phyloP scores from a whole-genome alignment of 2,888 invertebrate species.

The Melanotus villosus region DNA sequence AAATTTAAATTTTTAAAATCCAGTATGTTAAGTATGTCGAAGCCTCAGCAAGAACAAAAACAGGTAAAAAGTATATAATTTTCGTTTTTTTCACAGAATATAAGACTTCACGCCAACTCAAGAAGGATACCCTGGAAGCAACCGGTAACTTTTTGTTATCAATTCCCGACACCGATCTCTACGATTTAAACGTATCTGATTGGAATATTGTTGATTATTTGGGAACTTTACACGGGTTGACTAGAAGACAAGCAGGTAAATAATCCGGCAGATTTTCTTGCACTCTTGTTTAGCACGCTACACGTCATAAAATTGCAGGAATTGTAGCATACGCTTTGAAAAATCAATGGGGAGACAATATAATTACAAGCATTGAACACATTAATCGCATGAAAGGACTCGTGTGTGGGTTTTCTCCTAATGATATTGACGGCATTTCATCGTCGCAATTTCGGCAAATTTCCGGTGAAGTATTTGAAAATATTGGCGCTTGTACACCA shows the following conservation, averaged over 20 bases:
- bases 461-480: not conserved
- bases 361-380: not conserved
- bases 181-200: slow-evolving; percentile 22
- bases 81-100: no score
- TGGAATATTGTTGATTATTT: slow-evolving; percentile 21
- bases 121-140: not conserved
- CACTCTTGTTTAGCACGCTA: no score
- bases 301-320: slow-evolving; percentile 3
- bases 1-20: no score
- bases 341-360: not conserved
- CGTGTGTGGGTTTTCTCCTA: slow-evolving; percentile 17
- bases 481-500: slow-evolving; percentile 1
- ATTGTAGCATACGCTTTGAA: slow-evolving; percentile 10
- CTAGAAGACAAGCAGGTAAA: slow-evolving; percentile 28
- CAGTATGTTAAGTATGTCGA: no score
- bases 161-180: slow-evolving; percentile 28
- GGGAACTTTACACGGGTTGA: slow-evolving; percentile 8
- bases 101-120: not conserved
- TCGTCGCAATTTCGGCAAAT: not conserved
- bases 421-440: slow-evolving; percentile 3
- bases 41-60: no score
- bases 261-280: no score
- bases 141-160: not conserved
- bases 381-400: slow-evolving; percentile 28
- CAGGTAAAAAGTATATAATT: no score